A percentile compares a stretch with the other conserved stretches of the same genome.
Evolutionary conservation across 1,140 invertebrate genomes (phyloP).

Genomic region (Penaeus chinensis): DNA sequence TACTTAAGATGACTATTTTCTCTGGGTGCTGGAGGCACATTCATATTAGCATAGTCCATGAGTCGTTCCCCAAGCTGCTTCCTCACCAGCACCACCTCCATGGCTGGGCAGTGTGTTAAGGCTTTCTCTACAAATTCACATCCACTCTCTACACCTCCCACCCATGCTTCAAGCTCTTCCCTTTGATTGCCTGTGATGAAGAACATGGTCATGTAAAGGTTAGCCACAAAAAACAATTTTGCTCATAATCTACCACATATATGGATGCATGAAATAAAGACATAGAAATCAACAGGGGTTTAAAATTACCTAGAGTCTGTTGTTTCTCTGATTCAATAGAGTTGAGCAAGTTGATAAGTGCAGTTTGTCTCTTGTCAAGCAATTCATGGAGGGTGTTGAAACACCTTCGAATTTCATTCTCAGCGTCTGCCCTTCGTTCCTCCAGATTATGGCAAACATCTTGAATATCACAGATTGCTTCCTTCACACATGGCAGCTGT

Average conservation of each 20-base stretch:
- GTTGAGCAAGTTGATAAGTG: conserved; percentile 69
- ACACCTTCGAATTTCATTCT: conserved; percentile 67
- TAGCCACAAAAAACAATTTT: background rate
- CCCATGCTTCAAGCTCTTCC: conserved; percentile 68
- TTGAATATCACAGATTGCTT: conserved; percentile 68
- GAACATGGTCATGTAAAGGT: background rate
- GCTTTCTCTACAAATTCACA: conserved; percentile 69
- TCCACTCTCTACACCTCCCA: conserved; percentile 69
- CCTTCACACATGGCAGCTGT: conserved; percentile 68
- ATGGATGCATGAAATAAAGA: background rate
- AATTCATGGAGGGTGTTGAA: conserved; percentile 68
- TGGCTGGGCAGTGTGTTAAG: conserved; percentile 70
- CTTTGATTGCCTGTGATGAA: conserved; percentile 66
- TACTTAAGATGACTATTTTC: conserved; percentile 70
- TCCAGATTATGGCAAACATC: conserved; percentile 66
- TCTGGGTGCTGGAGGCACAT: conserved; percentile 68
- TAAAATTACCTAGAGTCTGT: conserved; percentile 66
- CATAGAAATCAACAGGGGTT: background rate
- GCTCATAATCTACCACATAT: background rate
- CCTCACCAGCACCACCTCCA: conserved; percentile 72
- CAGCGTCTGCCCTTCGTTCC: conserved; percentile 66
- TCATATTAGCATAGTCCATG: conserved; percentile 69
- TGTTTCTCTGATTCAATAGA: conserved; percentile 69
- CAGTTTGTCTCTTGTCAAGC: conserved; percentile 68
- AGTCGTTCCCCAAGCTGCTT: conserved; percentile 72